These are phyloP conservation scores for Paracyclopina nana DNA, from an alignment of 1,140 invertebrate genomes.

Conservation along the genomic window DNA sequence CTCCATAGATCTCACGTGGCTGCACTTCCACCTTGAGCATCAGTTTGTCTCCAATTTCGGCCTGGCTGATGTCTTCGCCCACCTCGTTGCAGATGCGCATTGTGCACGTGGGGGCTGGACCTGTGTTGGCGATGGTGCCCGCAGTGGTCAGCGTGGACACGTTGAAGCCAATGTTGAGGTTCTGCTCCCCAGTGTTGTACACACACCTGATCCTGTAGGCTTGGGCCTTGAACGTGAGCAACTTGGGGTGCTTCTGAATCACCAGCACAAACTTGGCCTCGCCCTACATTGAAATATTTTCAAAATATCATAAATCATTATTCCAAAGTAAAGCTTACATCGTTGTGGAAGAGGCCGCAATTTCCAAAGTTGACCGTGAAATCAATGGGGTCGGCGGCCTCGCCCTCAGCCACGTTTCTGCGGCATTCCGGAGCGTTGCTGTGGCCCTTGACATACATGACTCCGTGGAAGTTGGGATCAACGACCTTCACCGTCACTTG, in stretches of 20 bases:
- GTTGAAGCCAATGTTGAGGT: constrained; percentile 77
- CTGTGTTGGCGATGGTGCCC: constrained; percentile 82
- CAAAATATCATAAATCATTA: too few relatives aligned
- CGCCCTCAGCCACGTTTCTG: constrained; percentile 38
- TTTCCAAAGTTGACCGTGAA: constrained; percentile 80
- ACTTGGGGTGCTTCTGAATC: constrained; percentile 82
- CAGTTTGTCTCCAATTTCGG: constrained; percentile 76
- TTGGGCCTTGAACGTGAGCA: constrained; percentile 81
- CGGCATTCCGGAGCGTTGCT: constrained; percentile 77
- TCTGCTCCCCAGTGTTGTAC: constrained; percentile 79
- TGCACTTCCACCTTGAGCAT: constrained; percentile 43
- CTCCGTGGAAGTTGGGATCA: constrained; percentile 61
- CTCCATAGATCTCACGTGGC: constrained; percentile 57
- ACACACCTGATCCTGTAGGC: constrained; percentile 86
- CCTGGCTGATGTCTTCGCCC: constrained; percentile 66
- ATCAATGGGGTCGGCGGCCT: constrained; percentile 33
- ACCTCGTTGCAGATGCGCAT: constrained; percentile 74
- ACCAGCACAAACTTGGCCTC: constrained; percentile 77
- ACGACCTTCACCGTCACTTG: constrained; percentile 58
- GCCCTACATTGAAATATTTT: constrained; percentile 35
- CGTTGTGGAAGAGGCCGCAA: constrained; percentile 72
- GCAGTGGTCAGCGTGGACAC: constrained; percentile 86
- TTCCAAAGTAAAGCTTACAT: too few relatives aligned
- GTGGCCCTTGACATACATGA: constrained; percentile 80
- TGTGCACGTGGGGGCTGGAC: constrained; percentile 70